phyloP scores from a whole-genome alignment of 2,797 vertebrate genomes.

The Ctenopoma multispine region DNA sequence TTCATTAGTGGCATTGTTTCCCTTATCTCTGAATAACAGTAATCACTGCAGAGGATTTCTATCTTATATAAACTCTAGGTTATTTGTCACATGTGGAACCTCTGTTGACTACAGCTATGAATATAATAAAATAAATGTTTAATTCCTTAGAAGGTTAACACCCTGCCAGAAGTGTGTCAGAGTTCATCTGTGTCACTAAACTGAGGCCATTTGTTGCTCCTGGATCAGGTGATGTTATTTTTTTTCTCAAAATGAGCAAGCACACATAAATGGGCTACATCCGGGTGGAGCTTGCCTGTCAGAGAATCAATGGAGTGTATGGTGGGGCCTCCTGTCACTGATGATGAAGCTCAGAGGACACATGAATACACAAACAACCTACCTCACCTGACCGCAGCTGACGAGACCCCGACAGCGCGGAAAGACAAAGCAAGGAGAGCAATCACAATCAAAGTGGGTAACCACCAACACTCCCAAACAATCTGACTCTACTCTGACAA shows the following conservation, averaged over 20 bases:
- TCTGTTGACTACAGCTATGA: not conserved
- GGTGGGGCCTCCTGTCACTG: conserved; percentile 69
- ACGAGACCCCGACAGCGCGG: conserved; percentile 56
- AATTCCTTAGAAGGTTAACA: conserved; percentile 5
- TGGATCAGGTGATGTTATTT: conserved; percentile 28
- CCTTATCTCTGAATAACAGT: not conserved
- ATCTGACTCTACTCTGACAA: not conserved
- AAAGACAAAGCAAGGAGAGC: conserved; percentile 52
- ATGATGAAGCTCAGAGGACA: conserved; percentile 73
- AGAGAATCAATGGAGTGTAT: conserved; percentile 73
- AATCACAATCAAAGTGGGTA: conserved; percentile 54
- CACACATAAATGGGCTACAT: not conserved
- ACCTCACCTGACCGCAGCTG: conserved; percentile 68
- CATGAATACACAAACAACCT: conserved; percentile 29
- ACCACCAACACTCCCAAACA: conserved; percentile 38
- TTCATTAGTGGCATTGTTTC: not conserved
- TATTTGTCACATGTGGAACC: not conserved
- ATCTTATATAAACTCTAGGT: not conserved
- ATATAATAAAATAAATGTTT: not conserved
- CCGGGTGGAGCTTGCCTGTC: conserved; percentile 68
- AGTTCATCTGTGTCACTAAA: conserved; percentile 32
- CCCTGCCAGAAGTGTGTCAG: conserved; percentile 20
- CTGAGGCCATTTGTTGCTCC: conserved; percentile 19
- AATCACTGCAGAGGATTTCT: not conserved
- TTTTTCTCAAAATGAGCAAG: conserved; percentile 4